Base-by-base conservation (phyloP, 1,140 invertebrate genomes). In the Polypedilum pembai region DNA sequence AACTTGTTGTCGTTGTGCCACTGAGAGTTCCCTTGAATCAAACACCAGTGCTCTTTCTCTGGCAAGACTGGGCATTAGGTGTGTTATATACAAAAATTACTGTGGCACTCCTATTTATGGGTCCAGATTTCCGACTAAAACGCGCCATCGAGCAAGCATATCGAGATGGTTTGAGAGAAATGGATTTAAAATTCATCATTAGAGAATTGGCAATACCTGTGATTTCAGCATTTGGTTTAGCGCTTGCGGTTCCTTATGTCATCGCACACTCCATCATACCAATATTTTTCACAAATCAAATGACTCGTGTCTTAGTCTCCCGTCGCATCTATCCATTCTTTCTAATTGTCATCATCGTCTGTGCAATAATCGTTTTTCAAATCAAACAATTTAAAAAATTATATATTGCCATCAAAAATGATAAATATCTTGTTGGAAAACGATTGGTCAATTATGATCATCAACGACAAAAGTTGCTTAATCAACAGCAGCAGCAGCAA, bases 391-490 rank as follows among this genome's bases (percentile, higher is more conserved):
- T 99, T 82, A 90, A 88, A 78, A 92, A 94, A 78, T 85, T 99
- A 0, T 98, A 98, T 80, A 94, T 99, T 81, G 96, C 98, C 83
- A 99, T 99, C 80, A 98, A 98, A 83, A 98, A 99, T 85, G 97
- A 99, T 81, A 99, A 99, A 85, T 99, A 98, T 85, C 86, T 98
- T 24, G 95, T 98, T 2, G 96, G 96, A 0, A 92, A 95, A 79
- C 87, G 94, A 74, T 87, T 98, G 74, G 95, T 98, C 0, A 98
- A 98, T 84, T 98, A 98, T 82, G 94, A 98, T 80, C 90, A 92
- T 81, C 85, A 89, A 74, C 87, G 88, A 76, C 88, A 88, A 78
- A 85, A 87, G 76, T 83, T 41, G 77, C 79, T 65, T 77, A 83
- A 85, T 75, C 82, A 84, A 33, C 81, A 83, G 75, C 79, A 79